Evolutionary conservation across 2,797 vertebrate species (phyloP), one percentile per base, ranked within the genome.

Genomic region (Esox masquinongy): DNA sequence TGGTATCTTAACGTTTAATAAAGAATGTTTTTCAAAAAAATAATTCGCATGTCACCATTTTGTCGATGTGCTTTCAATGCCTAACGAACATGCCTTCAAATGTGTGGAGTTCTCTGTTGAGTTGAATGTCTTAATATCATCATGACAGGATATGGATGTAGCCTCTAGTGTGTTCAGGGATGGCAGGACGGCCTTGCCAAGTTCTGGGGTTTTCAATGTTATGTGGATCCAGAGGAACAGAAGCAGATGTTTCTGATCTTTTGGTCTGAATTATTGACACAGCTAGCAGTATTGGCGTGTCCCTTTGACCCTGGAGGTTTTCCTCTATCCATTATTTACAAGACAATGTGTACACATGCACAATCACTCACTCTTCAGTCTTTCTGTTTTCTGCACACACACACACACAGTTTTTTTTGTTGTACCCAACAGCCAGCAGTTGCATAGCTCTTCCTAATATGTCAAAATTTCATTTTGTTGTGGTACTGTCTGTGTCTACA

Each of bases 1-100:
- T 74, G 81, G 83, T 89, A 83, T 89, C 79, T 83, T 76, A 87
- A 87, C 74, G 43, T 73, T 84, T 76, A 91, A 90, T 88, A 86
- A 68, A 66, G 29, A 91, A 90, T 17, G 64, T 67, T 68, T 47
- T 22, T 19, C 5, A 39, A 19, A 19, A 34, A 51, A 53, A 4
- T 19, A 34, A 3, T 29, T 71, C 22, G 1, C 70, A 51, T 16
- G 50, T 31, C 24, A 17, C 7, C 12, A 31, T n/a, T 70, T 39
- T 70, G 24, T 72, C 14, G 15, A 31, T 67, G n/a, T 59, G 56
- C 22, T 61, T 61, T 66, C 26, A 64, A 7, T 26, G 61, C 5
- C 26, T 64, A 16, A 4, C 12, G 26, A 64, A 66, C 29, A 7
- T n/a, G 16, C 24, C 29, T 31, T 34, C 1, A 66, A 66, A 29